phyloP scores from a whole-genome alignment of 2,888 invertebrate species.

The Microctonus aethiopoides region DNA sequence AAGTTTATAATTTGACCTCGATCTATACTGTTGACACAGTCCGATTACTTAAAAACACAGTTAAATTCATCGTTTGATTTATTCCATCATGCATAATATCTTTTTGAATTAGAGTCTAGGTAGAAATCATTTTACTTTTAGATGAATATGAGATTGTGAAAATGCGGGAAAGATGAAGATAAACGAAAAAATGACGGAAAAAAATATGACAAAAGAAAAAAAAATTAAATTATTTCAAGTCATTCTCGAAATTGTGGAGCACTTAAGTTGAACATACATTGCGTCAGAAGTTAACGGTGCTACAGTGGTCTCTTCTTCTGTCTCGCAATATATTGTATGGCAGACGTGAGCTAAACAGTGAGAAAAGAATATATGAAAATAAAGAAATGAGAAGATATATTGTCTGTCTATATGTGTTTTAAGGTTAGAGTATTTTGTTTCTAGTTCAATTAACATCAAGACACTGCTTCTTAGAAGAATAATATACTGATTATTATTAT shows the following conservation, averaged over 20 bases:
- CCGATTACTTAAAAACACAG: not conserved
- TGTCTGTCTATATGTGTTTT: not conserved
- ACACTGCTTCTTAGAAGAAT: not conserved
- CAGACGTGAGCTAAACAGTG: not conserved
- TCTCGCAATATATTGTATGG: not conserved
- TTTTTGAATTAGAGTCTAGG: not conserved
- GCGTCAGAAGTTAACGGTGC: not conserved
- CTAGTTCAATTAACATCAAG: not conserved
- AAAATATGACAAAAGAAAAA: not conserved
- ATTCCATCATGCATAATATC: not conserved
- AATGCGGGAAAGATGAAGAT: not conserved
- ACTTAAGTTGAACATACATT: not conserved
- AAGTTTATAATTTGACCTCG: not conserved
- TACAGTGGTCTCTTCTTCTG: not conserved
- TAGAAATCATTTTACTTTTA: not conserved
- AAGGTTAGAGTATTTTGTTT: not conserved
- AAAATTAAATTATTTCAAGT: not conserved
- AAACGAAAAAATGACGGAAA: not conserved
- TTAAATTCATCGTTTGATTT: not conserved
- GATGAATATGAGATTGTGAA: not conserved
- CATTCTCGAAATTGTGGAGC: not conserved
- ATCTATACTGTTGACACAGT: not conserved
- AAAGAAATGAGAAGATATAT: not conserved
- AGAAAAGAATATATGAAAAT: not conserved
- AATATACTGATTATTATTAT: not conserved